These are phyloP conservation scores for Odontomachus brunneus DNA, from an alignment of 1,140 invertebrate species.

Conservation along the genomic window DNA sequence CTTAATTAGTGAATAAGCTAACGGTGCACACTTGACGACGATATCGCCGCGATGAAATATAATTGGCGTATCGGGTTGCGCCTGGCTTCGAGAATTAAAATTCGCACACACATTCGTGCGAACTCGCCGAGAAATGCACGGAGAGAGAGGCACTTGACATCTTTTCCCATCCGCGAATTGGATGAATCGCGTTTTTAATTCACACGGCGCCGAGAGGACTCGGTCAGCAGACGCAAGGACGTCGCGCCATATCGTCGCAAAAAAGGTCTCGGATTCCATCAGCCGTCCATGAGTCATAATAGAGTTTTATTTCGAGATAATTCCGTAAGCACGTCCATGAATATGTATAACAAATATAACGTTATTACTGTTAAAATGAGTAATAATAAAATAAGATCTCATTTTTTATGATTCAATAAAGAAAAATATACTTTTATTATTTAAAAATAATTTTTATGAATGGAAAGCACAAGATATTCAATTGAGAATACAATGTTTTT, in stretches of 20 bases:
- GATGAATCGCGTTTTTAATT: not conserved
- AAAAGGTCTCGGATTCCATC: not conserved
- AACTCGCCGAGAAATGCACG: not conserved
- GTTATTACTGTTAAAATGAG: too few relatives aligned
- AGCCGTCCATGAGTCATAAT: not conserved
- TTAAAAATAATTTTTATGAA: too few relatives aligned
- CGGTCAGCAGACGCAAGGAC: not conserved
- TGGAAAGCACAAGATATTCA: too few relatives aligned
- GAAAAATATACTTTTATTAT: too few relatives aligned
- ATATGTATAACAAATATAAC: too few relatives aligned
- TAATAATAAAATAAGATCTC: too few relatives aligned
- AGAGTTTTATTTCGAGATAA: not conserved
- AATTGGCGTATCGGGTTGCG: constrained; percentile 51
- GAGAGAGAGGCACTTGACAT: not conserved
- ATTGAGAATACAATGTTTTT: too few relatives aligned
- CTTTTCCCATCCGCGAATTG: constrained; percentile 2
- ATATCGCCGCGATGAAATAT: constrained; percentile 18
- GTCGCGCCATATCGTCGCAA: not conserved
- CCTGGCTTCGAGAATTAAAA: not conserved
- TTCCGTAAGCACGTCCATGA: not conserved
- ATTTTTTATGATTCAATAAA: too few relatives aligned
- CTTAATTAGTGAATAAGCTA: constrained; percentile 54
- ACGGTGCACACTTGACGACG: constrained; percentile 24
- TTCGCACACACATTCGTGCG: not conserved
- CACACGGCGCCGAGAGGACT: not conserved